Evolutionary conservation across 2,888 invertebrate species (phyloP), one percentile per base, ranked within the genome.

Genomic region (Eupithecia abbreviata): DNA sequence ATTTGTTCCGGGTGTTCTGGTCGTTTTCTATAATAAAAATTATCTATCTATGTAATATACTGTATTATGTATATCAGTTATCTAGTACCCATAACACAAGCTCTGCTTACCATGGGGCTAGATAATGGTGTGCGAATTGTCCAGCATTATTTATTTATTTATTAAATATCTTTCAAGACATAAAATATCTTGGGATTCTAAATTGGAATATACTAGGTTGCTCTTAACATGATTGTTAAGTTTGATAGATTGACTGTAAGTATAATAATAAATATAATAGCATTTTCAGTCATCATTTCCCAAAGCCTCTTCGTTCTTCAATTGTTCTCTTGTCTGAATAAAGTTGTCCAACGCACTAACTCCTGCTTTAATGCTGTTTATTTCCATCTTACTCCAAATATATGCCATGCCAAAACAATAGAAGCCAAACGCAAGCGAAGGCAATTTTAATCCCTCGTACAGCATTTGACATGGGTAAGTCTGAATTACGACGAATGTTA

Each of bases 371-470:
- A 98, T 94, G 66, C 97, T 97, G 90, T 98, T 97, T 82, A 95
- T 95, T 90, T 98, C 98, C 81, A 98, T 97, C 82, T 95, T 96
- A 88, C 98, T 97, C 98, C 98, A 98, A 80, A 98, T 87, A 0
- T 97, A 96, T 51, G 97, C 97, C 98, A 98, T 98, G 81, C 97
- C 95, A 30, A 97, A 81, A 80, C 96, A 96, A 86, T 97, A 98
- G 73, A 97, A 95, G 82, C 97, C 95, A 42, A 97, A 84, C 13
- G 96, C 96, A 42, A 96, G 97, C 71, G 97, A 88, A 9, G 97
- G 82, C 70, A 97, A 92, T 87, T 96, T 96, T 0, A 96, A 85
- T 76, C 97, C 85, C 84, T 96, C 96, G 73, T 86, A 96, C 84
- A 87, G 91, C 87, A 86, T 95, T 87, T 73, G 94, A 90, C 86